Evolutionary conservation across 2,797 vertebrate species (phyloP), one percentile per base, ranked within the genome.

Genomic region (Malurus leucopterus): DNA sequence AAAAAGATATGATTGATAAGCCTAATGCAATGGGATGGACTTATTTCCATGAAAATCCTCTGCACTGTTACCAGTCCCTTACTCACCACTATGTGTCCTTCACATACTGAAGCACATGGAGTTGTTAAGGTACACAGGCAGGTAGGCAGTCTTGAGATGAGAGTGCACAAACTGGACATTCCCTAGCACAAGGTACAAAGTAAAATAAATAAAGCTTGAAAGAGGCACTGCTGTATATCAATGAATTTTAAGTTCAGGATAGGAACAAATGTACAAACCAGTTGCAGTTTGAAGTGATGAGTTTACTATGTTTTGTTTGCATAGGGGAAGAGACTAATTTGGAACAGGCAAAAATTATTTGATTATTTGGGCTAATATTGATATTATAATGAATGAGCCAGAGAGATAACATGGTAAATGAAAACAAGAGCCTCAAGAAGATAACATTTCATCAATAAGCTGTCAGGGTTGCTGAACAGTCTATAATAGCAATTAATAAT

Each of bases 401-500:
- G 24, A 49, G 40, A 64, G n/a, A 79, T 65, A 82, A 71, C 47
- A 16, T 1, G 1, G 46, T 65, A 90, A 88, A 90, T 76, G 81
- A 73, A 94, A 93, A 59, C 49, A 84, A 77, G 57, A 93, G 32
- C 17, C n/a, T 79, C 57, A 65, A 46, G 57, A 76, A 89, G 44
- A 59, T 58, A 81, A 55, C 47, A 59, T 65, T 84, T 89, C 34
- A 83, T 92, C 89, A 94, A 86, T 91, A 92, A 88, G 8, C 49
- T 0, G 0, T 79, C 91, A 84, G 19, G 38, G 13, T 36, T 83
- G 32, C 50, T 91, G 74, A 84, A 68, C 38, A 70, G 26, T 88
- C 86, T 70, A 11, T 54, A 86, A 84, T 63, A 76, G 10, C 74
- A 91, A 91, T 84, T 92, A 92, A 74, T 90, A 94, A 91, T 54